Base-by-base conservation (phyloP, 2,888 invertebrate species). In the Buathra laborator region DNA sequence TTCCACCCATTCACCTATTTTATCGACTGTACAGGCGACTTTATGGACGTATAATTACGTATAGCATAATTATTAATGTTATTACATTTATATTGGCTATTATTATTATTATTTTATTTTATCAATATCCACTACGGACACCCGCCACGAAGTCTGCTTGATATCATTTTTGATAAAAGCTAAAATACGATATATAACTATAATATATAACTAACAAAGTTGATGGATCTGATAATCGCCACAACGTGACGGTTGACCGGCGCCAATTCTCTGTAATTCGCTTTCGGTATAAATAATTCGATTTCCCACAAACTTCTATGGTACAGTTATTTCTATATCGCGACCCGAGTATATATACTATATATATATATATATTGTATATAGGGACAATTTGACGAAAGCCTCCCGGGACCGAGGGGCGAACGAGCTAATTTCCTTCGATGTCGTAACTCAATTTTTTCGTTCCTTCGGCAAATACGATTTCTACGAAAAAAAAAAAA, bases 391-490 rank as follows among this genome's bases (percentile, higher is more conserved):
- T 76, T 80, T 66, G 37, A 82, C 44, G 64, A 80, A 79, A 68
- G 37, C 70, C 67, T 29, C n/a, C 19, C 16, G 14, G 43, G 19
- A 66, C 72, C 51, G 59, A 80, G 71, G 71, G 84, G 67, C 67
- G 67, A 67, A 67, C 66, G 76, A 74, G 67, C 84, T 24, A 72
- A 77, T 84, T 72, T 78, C 67, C 62, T 81, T 32, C n/a, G 68
- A 68, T 71, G 44, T 62, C 74, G 62, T 81, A 77, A 74, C 59
- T 81, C 84, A 46, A 81, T 84, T 72, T 81, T 71, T 56, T n/a
- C 37, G 48, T 71, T 70, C 80, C 75, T 53, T 72, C 0, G 75
- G 53, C 75, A 24, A 37, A 66, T 62, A 75, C 59, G 51, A 46
- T 76, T 66, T 74, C 53, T 44, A 10, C 14, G 14, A 44, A 19